phyloP scores from a whole-genome alignment of 35 echinoderm and acorn worm species.

The Holothuria glaberrima region DNA sequence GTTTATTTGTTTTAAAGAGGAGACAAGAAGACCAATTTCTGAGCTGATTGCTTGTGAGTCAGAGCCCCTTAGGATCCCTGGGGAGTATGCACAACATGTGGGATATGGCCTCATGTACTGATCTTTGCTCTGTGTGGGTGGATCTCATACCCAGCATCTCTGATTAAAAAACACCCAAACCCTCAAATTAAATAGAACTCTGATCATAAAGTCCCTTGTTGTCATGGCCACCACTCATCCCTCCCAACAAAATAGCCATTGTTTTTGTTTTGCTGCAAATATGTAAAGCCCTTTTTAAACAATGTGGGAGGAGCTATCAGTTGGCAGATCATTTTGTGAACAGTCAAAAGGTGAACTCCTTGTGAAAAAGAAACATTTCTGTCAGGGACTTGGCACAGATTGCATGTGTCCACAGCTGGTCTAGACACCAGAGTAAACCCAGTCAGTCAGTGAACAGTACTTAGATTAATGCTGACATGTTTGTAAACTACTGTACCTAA shows the following conservation, averaged over 20 bases:
- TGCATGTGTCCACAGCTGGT: too few relatives aligned
- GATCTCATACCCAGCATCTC: slow-evolving; percentile 30
- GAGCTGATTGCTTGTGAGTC: neutral
- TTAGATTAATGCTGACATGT: too few relatives aligned
- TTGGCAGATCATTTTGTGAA: slow-evolving; percentile 17
- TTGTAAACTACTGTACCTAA: too few relatives aligned
- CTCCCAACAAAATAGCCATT: slow-evolving; percentile 48
- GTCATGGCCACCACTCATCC: slow-evolving; percentile 31
- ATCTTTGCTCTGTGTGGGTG: slow-evolving; percentile 52
- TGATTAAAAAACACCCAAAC: slow-evolving; percentile 50
- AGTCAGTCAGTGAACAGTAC: too few relatives aligned
- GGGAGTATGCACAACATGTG: slow-evolving; percentile 42
- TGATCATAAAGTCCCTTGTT: slow-evolving; percentile 46
- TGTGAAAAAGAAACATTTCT: slow-evolving; percentile 47
- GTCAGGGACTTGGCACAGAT: neutral
- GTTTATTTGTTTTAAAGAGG: slow-evolving; percentile 41
- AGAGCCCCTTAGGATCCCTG: neutral
- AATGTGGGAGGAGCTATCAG: slow-evolving; percentile 50
- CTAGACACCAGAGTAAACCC: too few relatives aligned
- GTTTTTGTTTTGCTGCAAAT: slow-evolving; percentile 43
- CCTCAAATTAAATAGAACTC: slow-evolving; percentile 55
- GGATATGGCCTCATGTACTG: slow-evolving; percentile 51
- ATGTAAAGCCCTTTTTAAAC: slow-evolving; percentile 49
- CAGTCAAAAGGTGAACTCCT: slow-evolving; percentile 44
- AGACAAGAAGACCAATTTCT: neutral